A percentile compares a stretch with the other conserved stretches of the same genome.
phyloP scores from a whole-genome alignment of 2,113 vertebrate species.

The Ciconia stormi region DNA sequence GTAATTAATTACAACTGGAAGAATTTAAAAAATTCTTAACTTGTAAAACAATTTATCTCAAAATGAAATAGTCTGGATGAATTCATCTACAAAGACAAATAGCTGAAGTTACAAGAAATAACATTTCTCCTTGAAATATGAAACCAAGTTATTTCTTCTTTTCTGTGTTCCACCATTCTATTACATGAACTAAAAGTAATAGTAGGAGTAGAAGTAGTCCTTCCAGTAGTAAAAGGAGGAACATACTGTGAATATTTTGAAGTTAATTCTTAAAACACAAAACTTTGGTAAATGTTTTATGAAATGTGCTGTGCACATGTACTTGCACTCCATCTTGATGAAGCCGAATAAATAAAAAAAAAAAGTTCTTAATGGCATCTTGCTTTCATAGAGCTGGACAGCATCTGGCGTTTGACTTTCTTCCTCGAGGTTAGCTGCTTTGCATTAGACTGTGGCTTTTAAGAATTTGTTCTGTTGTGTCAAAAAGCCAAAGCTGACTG shows the following conservation, averaged over 20 bases:
- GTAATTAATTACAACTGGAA: background rate
- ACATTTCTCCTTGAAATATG: background rate
- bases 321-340: background rate
- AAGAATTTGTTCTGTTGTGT: slow-evolving; percentile 2
- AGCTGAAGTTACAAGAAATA: background rate
- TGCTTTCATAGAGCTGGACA: background rate
- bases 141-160: background rate
- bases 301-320: background rate
- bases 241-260: background rate
- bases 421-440: slow-evolving; percentile 3
- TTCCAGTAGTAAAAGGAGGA: background rate
- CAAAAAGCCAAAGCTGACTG: background rate
- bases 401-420: slow-evolving; percentile 2
- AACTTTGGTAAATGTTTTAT: background rate
- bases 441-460: slow-evolving; percentile 8
- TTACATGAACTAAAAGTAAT: background rate
- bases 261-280: background rate
- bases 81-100: background rate
- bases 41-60: background rate
- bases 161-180: background rate
- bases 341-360: slow-evolving; percentile 7
- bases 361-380: background rate
- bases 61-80: background rate
- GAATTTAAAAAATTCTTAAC: background rate
- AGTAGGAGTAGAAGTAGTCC: background rate